A percentile compares a stretch with the other conserved stretches of the same genome.
phyloP scores from a whole-genome alignment of 2,797 vertebrate species.

The Cetoscarus ocellatus region DNA sequence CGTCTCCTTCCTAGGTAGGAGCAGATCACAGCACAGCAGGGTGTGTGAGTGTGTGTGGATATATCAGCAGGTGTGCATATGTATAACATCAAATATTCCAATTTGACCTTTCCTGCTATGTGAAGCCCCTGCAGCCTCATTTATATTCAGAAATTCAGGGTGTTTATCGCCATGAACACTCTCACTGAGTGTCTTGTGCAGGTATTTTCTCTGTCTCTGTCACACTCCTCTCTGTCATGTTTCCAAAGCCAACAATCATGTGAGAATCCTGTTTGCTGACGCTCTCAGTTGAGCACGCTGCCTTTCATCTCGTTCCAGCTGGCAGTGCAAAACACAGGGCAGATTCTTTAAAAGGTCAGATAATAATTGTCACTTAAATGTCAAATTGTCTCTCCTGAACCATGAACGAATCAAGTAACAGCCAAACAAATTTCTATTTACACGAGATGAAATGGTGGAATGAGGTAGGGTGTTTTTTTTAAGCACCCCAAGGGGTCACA shows the following conservation, averaged over 20 bases:
- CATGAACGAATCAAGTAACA: not conserved
- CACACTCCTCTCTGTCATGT: constrained; percentile 41
- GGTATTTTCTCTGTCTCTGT: constrained; percentile 12
- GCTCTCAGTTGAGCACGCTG: too few relatives aligned
- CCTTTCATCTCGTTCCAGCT: too few relatives aligned
- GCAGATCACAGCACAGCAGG: not conserved
- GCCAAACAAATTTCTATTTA: not conserved
- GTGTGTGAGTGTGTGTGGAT: not conserved
- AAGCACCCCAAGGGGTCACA: too few relatives aligned
- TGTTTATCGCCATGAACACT: constrained; percentile 22
- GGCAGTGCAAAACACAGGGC: constrained; percentile 6
- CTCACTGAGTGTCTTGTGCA: constrained; percentile 2
- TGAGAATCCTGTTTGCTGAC: constrained; percentile 15
- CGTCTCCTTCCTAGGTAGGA: constrained; percentile 94
- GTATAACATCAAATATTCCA: constrained; percentile 22
- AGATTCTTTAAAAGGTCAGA: constrained; percentile 26
- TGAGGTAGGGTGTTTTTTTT: too few relatives aligned
- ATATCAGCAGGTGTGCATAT: not conserved
- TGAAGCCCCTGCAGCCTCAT: not conserved
- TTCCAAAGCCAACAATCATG: constrained; percentile 43
- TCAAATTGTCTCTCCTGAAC: not conserved
- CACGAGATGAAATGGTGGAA: not conserved
- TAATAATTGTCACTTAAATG: constrained; percentile 4
- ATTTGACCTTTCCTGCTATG: constrained; percentile 15
- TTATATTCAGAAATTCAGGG: constrained; percentile 1